Percentiles rank a stretch among this genome's conserved stretches.
phyloP scores from a whole-genome alignment of 1,140 invertebrate species.

The Drosophila persimilis region DNA sequence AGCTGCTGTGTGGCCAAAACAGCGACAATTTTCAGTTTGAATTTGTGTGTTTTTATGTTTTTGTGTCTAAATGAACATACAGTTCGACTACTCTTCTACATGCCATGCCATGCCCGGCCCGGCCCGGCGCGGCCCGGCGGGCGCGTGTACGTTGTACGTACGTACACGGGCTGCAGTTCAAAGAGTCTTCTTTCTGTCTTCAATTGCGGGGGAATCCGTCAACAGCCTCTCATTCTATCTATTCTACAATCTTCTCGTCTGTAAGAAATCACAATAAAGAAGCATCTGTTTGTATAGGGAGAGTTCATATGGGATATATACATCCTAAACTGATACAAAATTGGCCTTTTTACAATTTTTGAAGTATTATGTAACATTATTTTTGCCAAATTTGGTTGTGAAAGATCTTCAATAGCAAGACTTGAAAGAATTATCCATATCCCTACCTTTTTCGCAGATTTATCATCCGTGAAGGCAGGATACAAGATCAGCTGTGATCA shows the following conservation, averaged over 20 bases:
- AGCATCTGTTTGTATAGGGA: too few relatives aligned
- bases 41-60: conserved; percentile 66
- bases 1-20: conserved; percentile 66
- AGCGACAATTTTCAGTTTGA: conserved; percentile 73
- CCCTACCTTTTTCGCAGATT: conserved; percentile 19
- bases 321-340: too few relatives aligned
- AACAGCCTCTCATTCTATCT: too few relatives aligned
- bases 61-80: conserved; percentile 58
- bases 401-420: background rate
- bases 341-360: too few relatives aligned
- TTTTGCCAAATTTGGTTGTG: too few relatives aligned
- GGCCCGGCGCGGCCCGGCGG: too few relatives aligned
- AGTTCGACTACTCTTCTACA: conserved; percentile 65
- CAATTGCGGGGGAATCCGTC: background rate
- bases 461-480: conserved; percentile 68
- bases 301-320: too few relatives aligned
- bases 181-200: conserved; percentile 11
- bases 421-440: background rate
- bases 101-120: conserved; percentile 10
- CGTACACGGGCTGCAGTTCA: conserved; percentile 22
- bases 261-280: too few relatives aligned
- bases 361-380: conserved; percentile 9
- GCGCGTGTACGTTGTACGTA: too few relatives aligned
- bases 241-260: too few relatives aligned
- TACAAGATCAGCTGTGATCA: conserved; percentile 81